Evolutionary conservation across 1,140 invertebrate genomes (phyloP), one percentile per base, ranked within the genome.

Genomic region (Parasteatoda tepidariorum): DNA sequence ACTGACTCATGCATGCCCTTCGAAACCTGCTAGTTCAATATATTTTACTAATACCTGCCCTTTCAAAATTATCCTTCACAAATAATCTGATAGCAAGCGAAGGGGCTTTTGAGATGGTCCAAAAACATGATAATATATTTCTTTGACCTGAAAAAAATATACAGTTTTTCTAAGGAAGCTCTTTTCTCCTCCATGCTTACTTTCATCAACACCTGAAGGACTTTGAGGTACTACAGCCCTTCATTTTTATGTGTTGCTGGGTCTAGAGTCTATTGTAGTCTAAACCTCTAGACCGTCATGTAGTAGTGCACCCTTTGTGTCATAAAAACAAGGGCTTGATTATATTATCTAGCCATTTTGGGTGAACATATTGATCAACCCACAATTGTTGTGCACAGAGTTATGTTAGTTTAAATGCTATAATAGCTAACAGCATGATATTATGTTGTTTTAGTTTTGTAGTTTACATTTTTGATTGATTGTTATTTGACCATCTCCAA

Each of bases 81-180:
- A 61, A 66, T 55, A n/a, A 22, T n/a, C 41, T 41, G 67, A 73
- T 75, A 84, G 83, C 83, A 90, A 91, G 91, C 90, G 92, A 94
- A 94, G 92, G 94, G 95, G 95, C 95, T 96, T 96, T 96, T 96
- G 95, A 96, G 95, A 96, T 96, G 95, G 95, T 96, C 95, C 95
- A 96, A 95, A 93, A 22, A 24, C 41, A 57, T 68, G 33, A 66
- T 30, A 66, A 92, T 59, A 30, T 75, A 31, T 75, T 24, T 18
- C 71, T 71, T 33, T 75, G 41, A 84, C 83, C 71, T 76, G 66
- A 83, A 31, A 71, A 62, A 41, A 59, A 75, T 73, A 22, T 48
- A 64, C 59, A 48, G 59, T 73, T 82, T n/a, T 61, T 74, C 67
- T 81, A 81, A 85, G 74, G 73, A 62, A 83, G 26, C 79, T 84